Percentiles rank a stretch among this genome's conserved stretches.
Conservation (phyloP, 2,113 vertebrate species). For the Neotoma lepida region DNA sequence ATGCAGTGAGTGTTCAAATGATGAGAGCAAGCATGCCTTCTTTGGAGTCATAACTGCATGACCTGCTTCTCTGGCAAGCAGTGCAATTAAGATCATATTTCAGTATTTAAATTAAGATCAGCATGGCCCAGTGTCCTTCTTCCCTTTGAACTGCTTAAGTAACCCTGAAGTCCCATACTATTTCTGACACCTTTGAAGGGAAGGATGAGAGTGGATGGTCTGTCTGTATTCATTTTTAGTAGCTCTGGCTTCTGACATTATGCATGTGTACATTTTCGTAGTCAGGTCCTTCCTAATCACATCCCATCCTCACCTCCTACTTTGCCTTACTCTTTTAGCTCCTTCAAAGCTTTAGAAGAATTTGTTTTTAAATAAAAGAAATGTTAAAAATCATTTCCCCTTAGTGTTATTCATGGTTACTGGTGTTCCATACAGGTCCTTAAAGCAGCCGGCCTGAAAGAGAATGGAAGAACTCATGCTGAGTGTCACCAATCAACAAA, state of each 20-base stretch:
- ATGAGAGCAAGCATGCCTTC: not conserved
- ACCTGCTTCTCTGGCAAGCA: not conserved
- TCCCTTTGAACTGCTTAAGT: not conserved
- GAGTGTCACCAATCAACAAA: not conserved
- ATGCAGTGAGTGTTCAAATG: not conserved
- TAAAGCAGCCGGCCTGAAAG: not conserved
- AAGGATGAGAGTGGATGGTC: not conserved
- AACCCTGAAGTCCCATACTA: not conserved
- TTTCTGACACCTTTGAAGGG: not conserved
- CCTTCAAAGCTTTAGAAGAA: not conserved
- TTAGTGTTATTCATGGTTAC: not conserved
- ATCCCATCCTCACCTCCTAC: not conserved
- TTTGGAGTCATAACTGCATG: not conserved
- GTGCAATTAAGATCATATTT: not conserved
- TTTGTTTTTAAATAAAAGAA: constrained; percentile 30
- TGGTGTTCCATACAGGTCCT: not conserved
- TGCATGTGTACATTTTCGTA: not conserved
- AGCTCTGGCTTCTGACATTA: not conserved
- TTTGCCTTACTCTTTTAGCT: not conserved
- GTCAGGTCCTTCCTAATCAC: not conserved
- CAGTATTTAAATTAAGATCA: constrained; percentile 48
- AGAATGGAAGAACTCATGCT: not conserved
- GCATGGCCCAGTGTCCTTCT: not conserved
- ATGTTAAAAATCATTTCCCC: not conserved
- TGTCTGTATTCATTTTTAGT: not conserved